phyloP scores from a whole-genome alignment of 2,797 vertebrate genomes.

The Pseudopleuronectes americanus region DNA sequence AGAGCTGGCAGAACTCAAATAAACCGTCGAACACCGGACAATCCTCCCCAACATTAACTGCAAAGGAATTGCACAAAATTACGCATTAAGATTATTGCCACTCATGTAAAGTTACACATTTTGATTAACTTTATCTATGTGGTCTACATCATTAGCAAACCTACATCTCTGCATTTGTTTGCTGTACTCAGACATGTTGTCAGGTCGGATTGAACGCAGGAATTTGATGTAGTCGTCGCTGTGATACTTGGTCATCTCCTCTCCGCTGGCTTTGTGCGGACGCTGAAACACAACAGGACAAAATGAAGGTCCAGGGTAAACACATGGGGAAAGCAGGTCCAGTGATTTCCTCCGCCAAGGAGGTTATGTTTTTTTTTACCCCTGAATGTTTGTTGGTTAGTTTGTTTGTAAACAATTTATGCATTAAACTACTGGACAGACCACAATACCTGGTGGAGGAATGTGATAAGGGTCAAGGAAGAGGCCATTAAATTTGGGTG shows the following conservation, averaged over 20 bases:
- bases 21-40: slow-evolving; percentile 98
- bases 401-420: too few species aligned
- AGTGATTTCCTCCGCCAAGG: neutral
- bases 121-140: neutral
- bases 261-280: slow-evolving; percentile 96
- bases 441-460: too few species aligned
- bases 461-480: too few species aligned
- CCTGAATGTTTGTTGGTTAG: too few species aligned
- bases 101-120: neutral
- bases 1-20: slow-evolving; percentile 99
- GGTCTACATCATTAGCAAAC: slow-evolving; percentile 49
- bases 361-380: too few species aligned
- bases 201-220: slow-evolving; percentile 95
- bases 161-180: slow-evolving; percentile 99
- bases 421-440: too few species aligned
- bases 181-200: slow-evolving; percentile 99
- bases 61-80: slow-evolving; percentile 26
- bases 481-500: too few species aligned
- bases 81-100: fast-evolving
- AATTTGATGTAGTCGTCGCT: slow-evolving; percentile 99
- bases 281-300: slow-evolving; percentile 81
- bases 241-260: slow-evolving; percentile 99
- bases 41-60: slow-evolving; percentile 98
- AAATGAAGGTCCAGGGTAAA: neutral
- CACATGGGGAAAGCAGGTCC: neutral